These are phyloP conservation scores for Calliphora vicina DNA, from an alignment of 1,140 invertebrate genomes.

Conservation along the genomic window DNA sequence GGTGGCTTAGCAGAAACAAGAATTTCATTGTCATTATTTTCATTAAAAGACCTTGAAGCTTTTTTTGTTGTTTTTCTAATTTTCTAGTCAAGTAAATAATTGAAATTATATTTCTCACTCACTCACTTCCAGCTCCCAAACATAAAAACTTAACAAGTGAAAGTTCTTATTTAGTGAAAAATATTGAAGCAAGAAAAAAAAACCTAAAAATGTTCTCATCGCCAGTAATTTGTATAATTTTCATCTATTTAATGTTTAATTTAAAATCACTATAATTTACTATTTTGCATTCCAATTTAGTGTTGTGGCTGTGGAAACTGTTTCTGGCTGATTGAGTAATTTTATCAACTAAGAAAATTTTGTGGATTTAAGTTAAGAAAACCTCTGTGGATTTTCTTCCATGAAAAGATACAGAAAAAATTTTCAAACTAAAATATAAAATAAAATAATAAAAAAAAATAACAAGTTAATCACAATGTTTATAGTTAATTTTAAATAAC, in stretches of 20 bases:
- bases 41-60: background rate
- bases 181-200: background rate
- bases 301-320: background rate
- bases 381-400: no score
- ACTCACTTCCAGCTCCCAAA: background rate
- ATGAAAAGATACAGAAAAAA: no score
- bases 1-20: background rate
- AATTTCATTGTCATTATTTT: background rate
- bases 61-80: background rate
- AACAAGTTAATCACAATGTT: constrained; percentile 6
- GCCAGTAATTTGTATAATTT: background rate
- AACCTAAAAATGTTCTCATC: background rate
- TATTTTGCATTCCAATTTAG: background rate
- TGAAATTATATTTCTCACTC: background rate
- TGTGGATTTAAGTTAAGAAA: no score
- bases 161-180: background rate
- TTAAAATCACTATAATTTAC: background rate
- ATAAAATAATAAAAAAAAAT: background rate
- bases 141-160: background rate
- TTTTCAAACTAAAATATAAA: background rate
- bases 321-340: constrained; percentile 6
- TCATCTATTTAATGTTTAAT: constrained; percentile 10
- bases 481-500: background rate
- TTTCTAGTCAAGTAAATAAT: background rate
- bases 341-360: background rate